Conservation (phyloP, 2,113 vertebrate genomes). For the Propithecus coquereli region DNA sequence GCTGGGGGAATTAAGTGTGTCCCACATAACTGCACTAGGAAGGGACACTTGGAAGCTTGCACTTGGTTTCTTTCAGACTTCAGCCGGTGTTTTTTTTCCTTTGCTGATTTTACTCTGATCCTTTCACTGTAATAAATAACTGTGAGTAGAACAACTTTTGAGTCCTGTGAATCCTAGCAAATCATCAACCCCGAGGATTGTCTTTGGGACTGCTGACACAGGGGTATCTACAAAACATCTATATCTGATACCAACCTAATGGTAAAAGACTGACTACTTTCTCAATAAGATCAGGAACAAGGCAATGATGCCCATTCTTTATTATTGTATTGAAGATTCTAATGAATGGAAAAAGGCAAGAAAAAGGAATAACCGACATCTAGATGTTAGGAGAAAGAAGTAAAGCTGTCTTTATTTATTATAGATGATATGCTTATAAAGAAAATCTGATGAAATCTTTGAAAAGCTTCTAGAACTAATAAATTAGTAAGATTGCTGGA, state of each 20-base stretch:
- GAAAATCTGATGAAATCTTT: neutral
- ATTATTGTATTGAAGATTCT: neutral
- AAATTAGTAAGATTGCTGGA: neutral
- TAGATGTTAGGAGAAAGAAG: neutral
- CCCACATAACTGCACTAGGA: neutral
- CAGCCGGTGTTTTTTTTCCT: neutral
- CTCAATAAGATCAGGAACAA: neutral
- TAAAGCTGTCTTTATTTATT: neutral
- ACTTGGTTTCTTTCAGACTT: neutral
- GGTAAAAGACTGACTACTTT: neutral
- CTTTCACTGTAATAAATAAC: slow-evolving; percentile 34
- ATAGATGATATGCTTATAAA: neutral
- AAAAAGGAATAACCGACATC: neutral
- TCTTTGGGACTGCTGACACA: neutral
- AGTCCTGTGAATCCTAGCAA: neutral
- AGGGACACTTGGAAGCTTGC: neutral
- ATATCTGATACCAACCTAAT: neutral
- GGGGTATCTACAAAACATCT: neutral
- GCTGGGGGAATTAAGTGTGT: neutral
- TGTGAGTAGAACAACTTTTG: neutral
- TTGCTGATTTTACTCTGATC: neutral
- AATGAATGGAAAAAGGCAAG: neutral
- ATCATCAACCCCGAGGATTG: neutral
- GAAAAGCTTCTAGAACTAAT: neutral
- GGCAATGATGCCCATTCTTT: neutral